Conservation (phyloP, 2,888 invertebrate species). For the Auanema sp. region DNA sequence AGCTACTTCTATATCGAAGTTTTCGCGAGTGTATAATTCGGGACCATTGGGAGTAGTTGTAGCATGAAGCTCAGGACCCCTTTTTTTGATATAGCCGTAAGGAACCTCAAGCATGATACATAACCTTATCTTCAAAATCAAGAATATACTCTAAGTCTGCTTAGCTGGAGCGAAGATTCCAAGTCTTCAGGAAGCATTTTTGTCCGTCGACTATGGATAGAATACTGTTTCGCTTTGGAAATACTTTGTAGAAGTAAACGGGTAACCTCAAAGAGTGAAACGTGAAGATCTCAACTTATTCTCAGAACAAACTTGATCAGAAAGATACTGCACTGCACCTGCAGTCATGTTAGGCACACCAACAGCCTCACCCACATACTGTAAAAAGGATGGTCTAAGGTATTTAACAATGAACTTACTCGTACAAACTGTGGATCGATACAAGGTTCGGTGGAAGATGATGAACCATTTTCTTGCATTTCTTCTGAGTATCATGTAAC, state of each 20-base stretch:
- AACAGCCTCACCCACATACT: conserved; percentile 32
- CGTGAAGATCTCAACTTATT: background rate
- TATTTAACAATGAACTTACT: conserved; percentile 6
- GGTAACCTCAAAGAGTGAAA: conserved; percentile 13
- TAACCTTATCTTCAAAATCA: background rate
- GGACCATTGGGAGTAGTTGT: conserved; percentile 21
- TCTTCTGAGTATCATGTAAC: background rate
- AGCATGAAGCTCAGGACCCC: conserved; percentile 14
- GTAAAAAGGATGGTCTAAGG: too few species aligned
- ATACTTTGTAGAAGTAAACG: conserved; percentile 26
- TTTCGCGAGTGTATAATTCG: conserved; percentile 22
- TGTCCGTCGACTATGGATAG: conserved; percentile 33
- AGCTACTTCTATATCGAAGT: conserved; percentile 15
- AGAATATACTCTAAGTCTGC: conserved; percentile 15
- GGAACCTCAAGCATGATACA: conserved; percentile 12
- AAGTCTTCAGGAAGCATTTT: conserved; percentile 31
- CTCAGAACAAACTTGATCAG: conserved; percentile 20
- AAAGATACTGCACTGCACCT: conserved; percentile 18
- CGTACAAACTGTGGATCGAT: conserved; percentile 21
- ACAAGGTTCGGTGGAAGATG: background rate
- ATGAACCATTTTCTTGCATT: conserved; percentile 1
- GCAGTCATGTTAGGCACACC: conserved; percentile 28
- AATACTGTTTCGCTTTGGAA: conserved; percentile 31
- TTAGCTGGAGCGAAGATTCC: conserved; percentile 17
- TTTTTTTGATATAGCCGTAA: conserved; percentile 12